Evolutionary conservation across 2,797 vertebrate genomes (phyloP), one percentile per base, ranked within the genome.

Genomic region (Tolypeutes matacus): DNA sequence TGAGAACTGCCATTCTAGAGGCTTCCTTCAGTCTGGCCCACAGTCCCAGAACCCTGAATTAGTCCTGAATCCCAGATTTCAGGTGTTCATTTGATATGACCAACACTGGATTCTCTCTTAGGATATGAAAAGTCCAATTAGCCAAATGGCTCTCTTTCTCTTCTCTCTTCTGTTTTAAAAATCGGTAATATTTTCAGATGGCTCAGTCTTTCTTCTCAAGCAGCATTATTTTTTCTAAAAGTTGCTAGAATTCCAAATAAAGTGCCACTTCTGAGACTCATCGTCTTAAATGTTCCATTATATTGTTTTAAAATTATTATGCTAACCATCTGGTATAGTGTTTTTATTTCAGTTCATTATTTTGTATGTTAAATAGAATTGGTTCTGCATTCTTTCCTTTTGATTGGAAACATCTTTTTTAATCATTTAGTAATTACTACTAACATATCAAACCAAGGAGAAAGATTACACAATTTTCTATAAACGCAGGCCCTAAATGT

Each of bases 71-170:
- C 42, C 21, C 34, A 81, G n/a, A 56, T 77, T 85, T 81, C 13
- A 72, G 36, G 60, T 60, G 31, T 86, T 89, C 29, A 67, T 86
- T 80, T 83, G 77, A 72, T 67, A 51, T 18, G 76, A 91, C 90
- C 49, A 51, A 51, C 3, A 51, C 27, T 94, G 56, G 67, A 56
- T 91, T 92, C 92, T 94, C 34, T 81, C 67, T 88, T 91, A 93
- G 36, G 39, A 42, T 64, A 25, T 42, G 11, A 75, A 64, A 94
- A 90, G 29, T 39, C 46, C 46, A 87, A 5, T 95, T 83, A 76
- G 70, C 93, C 70, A 83, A 83, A 34, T 6, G 39, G 17, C 36
- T 85, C 8, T 92, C 25, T 83, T 93, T 85, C 65, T 78, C 78
- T 81, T 73, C 51, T 39, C 31, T 75, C 29, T 78, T 87, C 64